Evolutionary conservation across 2,113 vertebrate genomes (phyloP), one percentile per base, ranked within the genome.

Genomic region (Pelvicachromis taeniatus): DNA sequence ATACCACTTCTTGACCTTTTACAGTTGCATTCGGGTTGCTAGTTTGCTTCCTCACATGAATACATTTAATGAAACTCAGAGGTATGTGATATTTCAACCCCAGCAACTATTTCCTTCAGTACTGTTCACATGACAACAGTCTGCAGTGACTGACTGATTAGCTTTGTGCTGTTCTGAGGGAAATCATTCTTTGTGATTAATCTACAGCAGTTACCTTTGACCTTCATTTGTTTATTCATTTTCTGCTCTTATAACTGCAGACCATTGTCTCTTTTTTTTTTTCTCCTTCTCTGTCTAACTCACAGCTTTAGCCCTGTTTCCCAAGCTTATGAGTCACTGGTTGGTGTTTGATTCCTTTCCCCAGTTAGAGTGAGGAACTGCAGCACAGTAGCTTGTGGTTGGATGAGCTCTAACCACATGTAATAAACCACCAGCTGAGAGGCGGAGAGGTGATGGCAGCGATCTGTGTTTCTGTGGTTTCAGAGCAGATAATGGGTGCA

Each of bases 351-450:
- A 75, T 75, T 52, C 26, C 45, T 75, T 52, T 52, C 10, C 70
- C 45, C 26, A 75, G 70, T 75, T 75, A n/a, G 70, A 52, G 26
- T 11, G 10, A 75, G 26, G 26, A 52, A 17, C 17, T 52, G 10
- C 12, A 26, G 70, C 68, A 50, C 68, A 73, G 68, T 50, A 73
- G 26, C 68, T 75, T 29, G 42, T 75, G 45, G 68, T 50, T 50
- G 42, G 68, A 50, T 75, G 68, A 50, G 45, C 70, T 75, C 53
- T 65, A 82, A 86, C 84, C 79, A 77, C 84, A 77, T 80, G 78
- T 68, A 38, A 82, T 79, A 78, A 86, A 84, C 54, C 81, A 56
- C 50, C 70, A 40, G 80, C 86, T 14, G 83, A 50, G 70, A 75
- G 68, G 45, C 16, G 10, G 68, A 31, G 68, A 75, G 68, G 70